These are phyloP conservation scores for Ctena decussata DNA, from an alignment of 2,888 invertebrate genomes.

Conservation along the genomic window DNA sequence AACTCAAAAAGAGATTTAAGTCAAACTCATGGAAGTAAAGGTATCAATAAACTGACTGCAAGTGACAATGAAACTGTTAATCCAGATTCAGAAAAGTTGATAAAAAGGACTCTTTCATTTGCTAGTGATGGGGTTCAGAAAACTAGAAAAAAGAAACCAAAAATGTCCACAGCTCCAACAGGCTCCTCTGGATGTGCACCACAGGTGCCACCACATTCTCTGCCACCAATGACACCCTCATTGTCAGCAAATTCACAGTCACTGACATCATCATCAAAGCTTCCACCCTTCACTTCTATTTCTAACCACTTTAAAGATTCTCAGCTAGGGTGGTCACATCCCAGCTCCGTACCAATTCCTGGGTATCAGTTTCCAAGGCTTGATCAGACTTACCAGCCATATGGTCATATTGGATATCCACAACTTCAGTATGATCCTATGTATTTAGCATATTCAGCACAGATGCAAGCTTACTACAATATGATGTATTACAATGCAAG, in stretches of 20 bases:
- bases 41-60: neutral
- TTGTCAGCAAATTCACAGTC: neutral
- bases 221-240: neutral
- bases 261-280: neutral
- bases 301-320: neutral
- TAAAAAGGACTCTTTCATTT: too few species aligned
- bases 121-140: too few species aligned
- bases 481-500: slow-evolving; percentile 21
- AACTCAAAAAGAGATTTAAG: neutral
- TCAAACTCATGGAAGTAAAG: neutral
- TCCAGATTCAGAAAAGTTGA: neutral
- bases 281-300: neutral
- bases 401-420: neutral
- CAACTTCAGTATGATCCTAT: neutral
- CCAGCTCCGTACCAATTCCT: neutral
- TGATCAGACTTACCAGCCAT: neutral
- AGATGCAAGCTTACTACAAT: slow-evolving; percentile 50
- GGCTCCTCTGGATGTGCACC: too few species aligned
- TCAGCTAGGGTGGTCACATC: neutral
- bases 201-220: neutral
- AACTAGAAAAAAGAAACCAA: neutral
- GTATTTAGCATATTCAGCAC: slow-evolving; percentile 32
- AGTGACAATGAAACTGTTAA: neutral
- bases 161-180: neutral
- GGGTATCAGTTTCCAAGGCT: neutral